Percentiles rank a stretch among this genome's conserved stretches.
Conservation (phyloP, 2,797 vertebrate genomes). For the Enteromius treurensis region DNA sequence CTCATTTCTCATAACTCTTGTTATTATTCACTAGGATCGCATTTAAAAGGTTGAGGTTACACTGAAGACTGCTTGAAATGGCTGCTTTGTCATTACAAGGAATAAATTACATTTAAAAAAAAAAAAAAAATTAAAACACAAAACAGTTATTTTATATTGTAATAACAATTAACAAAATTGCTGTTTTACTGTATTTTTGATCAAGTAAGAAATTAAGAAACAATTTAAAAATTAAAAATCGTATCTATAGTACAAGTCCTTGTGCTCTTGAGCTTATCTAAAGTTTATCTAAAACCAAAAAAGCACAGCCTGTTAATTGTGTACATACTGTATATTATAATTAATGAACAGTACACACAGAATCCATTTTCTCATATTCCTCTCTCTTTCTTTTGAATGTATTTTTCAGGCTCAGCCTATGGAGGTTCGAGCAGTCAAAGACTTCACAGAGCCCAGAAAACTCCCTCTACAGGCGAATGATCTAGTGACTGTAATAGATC, state of each 20-base stretch:
- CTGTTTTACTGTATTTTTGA: background rate
- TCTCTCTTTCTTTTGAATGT: background rate
- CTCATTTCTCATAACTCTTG: background rate
- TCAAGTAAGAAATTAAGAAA: background rate
- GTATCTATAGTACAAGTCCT: background rate
- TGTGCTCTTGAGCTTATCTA: background rate
- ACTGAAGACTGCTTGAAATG: background rate
- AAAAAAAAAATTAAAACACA: background rate
- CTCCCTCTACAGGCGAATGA: slow-evolving; percentile 79
- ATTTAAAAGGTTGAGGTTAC: background rate
- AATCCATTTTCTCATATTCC: background rate
- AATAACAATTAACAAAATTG: background rate
- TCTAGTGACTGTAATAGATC: slow-evolving; percentile 82
- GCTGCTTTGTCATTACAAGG: background rate
- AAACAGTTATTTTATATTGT: background rate
- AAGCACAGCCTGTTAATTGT: background rate
- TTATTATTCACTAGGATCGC: background rate
- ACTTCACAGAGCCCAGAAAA: slow-evolving; percentile 82
- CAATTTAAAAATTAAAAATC: background rate
- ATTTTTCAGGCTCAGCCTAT: slow-evolving; percentile 78
- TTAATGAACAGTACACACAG: background rate
- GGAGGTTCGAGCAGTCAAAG: slow-evolving; percentile 78
- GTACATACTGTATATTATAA: background rate
- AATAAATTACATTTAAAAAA: background rate
- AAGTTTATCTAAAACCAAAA: background rate